These are phyloP conservation scores for Hemibagrus guttatus DNA, from an alignment of 2,797 vertebrate genomes.

Conservation along the genomic window DNA sequence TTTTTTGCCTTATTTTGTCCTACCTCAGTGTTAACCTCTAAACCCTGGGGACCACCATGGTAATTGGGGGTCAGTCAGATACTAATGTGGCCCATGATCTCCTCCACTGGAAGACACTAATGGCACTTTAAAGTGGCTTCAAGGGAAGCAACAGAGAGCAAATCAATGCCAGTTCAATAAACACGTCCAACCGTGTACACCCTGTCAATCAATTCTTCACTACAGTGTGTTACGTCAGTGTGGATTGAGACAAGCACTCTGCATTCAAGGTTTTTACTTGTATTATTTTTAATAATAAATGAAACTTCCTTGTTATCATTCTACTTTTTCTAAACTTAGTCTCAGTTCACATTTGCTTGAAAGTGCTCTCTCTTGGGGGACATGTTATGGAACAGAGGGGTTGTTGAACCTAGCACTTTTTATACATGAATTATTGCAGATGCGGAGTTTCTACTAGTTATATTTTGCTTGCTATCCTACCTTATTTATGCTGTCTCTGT, in stretches of 20 bases:
- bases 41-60: constrained; percentile 52
- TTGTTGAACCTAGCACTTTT: constrained; percentile 48
- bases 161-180: constrained; percentile 42
- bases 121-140: neutral
- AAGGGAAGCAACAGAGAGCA: constrained; percentile 24
- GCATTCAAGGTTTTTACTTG: neutral
- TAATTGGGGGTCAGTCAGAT: constrained; percentile 52
- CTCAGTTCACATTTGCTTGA: constrained; percentile 22
- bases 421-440: constrained; percentile 50
- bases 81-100: constrained; percentile 47
- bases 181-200: neutral
- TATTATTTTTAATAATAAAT: neutral
- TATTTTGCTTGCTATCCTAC: constrained; percentile 48
- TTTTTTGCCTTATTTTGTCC: neutral
- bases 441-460: constrained; percentile 37
- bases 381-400: constrained; percentile 61
- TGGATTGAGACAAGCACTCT: neutral
- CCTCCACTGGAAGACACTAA: neutral
- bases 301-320: neutral
- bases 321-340: neutral
- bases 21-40: constrained; percentile 61
- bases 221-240: neutral
- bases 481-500: neutral
- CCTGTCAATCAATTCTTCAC: neutral
- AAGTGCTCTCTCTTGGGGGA: constrained; percentile 50